Percentiles rank a stretch among this genome's conserved stretches.
phyloP scores from a whole-genome alignment of 1,140 invertebrate species.

The Dolichoris vasculosae region DNA sequence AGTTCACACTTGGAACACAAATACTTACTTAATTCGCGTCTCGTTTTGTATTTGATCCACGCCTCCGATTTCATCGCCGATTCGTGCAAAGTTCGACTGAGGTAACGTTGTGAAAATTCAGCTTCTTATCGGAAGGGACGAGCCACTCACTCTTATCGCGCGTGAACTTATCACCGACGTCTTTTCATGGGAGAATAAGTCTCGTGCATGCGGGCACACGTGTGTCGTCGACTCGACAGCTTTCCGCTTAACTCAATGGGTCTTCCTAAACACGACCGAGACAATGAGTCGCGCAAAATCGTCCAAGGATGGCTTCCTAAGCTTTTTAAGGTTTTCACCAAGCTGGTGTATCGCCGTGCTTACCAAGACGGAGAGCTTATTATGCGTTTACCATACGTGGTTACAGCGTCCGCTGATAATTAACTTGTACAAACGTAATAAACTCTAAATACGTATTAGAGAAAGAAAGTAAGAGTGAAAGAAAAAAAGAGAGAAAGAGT shows the following conservation, averaged over 20 bases:
- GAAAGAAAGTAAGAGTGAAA: too few relatives aligned
- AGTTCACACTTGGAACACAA: background rate
- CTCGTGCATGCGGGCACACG: background rate
- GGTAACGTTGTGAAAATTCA: too few relatives aligned
- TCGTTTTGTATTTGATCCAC: slow-evolving; percentile 30
- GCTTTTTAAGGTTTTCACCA: background rate
- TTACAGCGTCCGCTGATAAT: too few relatives aligned
- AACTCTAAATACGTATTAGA: too few relatives aligned
- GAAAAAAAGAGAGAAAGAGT: too few relatives aligned
- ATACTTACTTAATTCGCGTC: slow-evolving; percentile 26
- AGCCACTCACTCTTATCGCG: background rate
- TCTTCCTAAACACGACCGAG: background rate
- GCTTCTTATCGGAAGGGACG: background rate
- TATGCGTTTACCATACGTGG: too few relatives aligned
- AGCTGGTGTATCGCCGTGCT: too few relatives aligned
- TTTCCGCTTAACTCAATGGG: background rate
- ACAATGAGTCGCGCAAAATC: background rate
- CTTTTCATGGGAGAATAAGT: background rate
- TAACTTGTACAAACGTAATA: too few relatives aligned
- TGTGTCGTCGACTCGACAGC: too few relatives aligned
- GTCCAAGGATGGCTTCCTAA: background rate
- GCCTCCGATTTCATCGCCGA: slow-evolving; percentile 44
- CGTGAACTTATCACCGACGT: background rate
- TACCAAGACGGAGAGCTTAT: too few relatives aligned
- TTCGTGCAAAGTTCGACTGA: background rate